phyloP scores from a whole-genome alignment of 2,113 vertebrate species.

The Psittacus erithacus region DNA sequence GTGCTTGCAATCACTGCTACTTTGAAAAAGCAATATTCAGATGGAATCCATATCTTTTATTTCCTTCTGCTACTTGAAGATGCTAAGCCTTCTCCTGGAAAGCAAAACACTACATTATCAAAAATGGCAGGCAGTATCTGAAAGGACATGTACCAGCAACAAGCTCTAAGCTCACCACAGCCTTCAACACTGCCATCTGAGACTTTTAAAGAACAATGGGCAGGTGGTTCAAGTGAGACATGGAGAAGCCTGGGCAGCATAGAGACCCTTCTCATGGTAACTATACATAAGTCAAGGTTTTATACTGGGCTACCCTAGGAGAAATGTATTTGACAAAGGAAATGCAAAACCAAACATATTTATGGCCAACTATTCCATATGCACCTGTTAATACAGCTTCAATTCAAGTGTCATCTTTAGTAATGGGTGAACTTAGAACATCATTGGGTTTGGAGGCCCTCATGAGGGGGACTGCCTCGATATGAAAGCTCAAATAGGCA shows the following conservation, averaged over 20 bases:
- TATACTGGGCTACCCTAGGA: neutral
- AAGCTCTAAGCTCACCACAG: neutral
- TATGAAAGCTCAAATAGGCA: slow-evolving; percentile 18
- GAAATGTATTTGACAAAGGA: neutral
- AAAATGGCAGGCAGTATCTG: neutral
- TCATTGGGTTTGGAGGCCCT: neutral
- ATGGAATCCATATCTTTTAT: neutral
- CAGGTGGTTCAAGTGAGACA: neutral
- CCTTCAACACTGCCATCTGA: neutral
- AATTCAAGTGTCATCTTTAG: neutral
- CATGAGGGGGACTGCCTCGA: neutral
- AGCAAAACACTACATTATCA: neutral
- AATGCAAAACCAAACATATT: neutral
- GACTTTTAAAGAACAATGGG: neutral
- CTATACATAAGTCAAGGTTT: neutral
- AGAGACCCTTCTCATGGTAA: accelerated
- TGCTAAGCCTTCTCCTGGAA: neutral
- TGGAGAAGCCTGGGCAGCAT: no score
- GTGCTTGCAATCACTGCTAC: neutral
- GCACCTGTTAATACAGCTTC: neutral
- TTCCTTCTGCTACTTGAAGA: neutral
- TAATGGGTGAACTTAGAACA: neutral
- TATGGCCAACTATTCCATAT: neutral
- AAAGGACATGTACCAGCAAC: neutral
- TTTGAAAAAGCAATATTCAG: neutral